Base-by-base conservation (phyloP, 1,140 invertebrate species). In the Forficula auricularia region DNA sequence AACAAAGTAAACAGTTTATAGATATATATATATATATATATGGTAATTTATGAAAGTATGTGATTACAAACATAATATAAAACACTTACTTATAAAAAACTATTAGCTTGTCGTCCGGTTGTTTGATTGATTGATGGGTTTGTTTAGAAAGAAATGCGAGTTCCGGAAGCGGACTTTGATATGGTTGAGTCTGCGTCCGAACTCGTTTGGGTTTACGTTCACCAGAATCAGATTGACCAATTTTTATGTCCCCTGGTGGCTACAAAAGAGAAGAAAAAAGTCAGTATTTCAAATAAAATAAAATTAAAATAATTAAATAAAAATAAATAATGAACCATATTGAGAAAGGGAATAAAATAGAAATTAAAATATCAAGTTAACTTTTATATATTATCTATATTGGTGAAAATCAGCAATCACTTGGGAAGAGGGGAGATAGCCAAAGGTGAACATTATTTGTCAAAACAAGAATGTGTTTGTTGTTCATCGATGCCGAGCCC, bases 161-260 rank as follows among this genome's bases (percentile, higher is more conserved):
- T 57, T 84, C 80, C 10, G 81, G 77, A 19, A 79, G 61, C 0
- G 82, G 81, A 48, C 79, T 81, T 53, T 88, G 84, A 61, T 83
- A 88, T 7, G 78, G 72, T 54, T 82, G 79, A 14, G 78, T 77
- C 60, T 76, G 73, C 45, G 71, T 63, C 37, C 71, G 56, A 43
- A 64, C 63, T 49, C 72, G 59, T 48, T 73, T 74, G 3, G 70
- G 62, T 50, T 68, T 68, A n/a, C 57, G 56, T 6, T 59, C 58
- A 46, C 58, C 64, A 19, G 57, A 58, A n/a, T 49, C 50, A n/a
- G 49, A 48, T 13, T 46, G 7, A 18, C 33, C 32, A 16, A 12
- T 30, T 27, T 18, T 22, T 19, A 12, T 19, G 14, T 39, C 37
- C 10, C 18, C 30, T 16, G 15, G 7, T 12, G 43, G 43, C 43